Conservation (phyloP, 2,888 invertebrate genomes). For the Acanthosoma haemorrhoidale region DNA sequence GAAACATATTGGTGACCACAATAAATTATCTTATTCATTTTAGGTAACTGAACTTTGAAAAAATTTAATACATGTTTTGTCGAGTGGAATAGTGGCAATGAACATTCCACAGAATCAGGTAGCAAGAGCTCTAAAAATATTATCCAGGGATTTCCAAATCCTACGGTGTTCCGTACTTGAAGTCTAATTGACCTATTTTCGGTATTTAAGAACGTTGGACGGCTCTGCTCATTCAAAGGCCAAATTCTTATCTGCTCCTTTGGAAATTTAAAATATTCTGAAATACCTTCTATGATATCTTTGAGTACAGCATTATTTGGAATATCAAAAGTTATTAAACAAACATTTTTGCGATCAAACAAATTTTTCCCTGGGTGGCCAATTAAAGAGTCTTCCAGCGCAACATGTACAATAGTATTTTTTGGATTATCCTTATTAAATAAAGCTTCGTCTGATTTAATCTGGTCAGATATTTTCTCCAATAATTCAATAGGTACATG, state of each 20-base stretch:
- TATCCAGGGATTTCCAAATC: conserved; percentile 64
- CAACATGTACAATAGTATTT: conserved; percentile 85
- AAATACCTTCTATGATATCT: conserved; percentile 78
- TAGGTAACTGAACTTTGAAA: conserved; percentile 92
- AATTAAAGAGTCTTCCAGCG: conserved; percentile 82
- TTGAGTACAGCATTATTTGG: conserved; percentile 79
- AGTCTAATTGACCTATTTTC: conserved; percentile 47
- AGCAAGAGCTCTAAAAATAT: conserved; percentile 84
- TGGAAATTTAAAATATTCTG: conserved; percentile 84
- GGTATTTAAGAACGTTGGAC: conserved; percentile 82
- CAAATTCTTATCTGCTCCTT: conserved; percentile 83
- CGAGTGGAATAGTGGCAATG: conserved; percentile 81
- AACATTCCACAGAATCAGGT: conserved; percentile 69
- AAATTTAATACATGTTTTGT: conserved; percentile 89
- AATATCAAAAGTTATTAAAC: conserved; percentile 78
- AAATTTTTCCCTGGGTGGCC: conserved; percentile 95
- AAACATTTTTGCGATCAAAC: conserved; percentile 83
- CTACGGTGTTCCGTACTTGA: conserved; percentile 64
- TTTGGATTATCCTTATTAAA: conserved; percentile 91
- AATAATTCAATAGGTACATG: conserved; percentile 82
- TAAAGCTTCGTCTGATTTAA: conserved; percentile 83
- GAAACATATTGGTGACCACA: conserved; percentile 89
- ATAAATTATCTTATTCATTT: conserved; percentile 85
- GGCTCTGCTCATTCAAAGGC: conserved; percentile 86
- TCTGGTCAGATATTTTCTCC: conserved; percentile 84